Percentiles rank a stretch among this genome's conserved stretches.
phyloP scores from a whole-genome alignment of 92 coral and sea anemone genomes.

The Anthopleura xanthogrammica region DNA sequence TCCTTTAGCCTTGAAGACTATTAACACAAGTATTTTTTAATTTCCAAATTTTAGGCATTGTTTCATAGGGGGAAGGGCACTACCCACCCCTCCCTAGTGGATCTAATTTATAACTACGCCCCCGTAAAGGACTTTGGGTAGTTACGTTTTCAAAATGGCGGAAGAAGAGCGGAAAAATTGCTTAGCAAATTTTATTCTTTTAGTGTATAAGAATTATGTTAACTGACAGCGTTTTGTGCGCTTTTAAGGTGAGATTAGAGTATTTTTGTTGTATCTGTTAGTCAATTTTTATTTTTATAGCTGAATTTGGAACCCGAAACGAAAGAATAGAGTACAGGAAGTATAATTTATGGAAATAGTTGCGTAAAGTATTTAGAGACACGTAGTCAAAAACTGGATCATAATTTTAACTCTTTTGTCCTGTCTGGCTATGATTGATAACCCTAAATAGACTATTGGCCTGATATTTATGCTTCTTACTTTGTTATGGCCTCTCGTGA shows the following conservation, averaged over 20 bases:
- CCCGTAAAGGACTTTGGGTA: neutral
- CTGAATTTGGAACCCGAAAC: neutral
- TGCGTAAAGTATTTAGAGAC: neutral
- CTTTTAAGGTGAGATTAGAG: neutral
- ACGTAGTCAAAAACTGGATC: constrained; percentile 4
- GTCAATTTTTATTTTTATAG: neutral
- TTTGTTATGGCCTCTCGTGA: neutral
- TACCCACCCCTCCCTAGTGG: neutral
- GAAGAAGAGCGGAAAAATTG: neutral
- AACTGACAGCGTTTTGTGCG: neutral
- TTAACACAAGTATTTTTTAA: neutral
- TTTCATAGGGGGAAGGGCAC: neutral
- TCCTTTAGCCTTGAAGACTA: neutral
- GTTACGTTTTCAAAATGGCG: constrained; percentile 11
- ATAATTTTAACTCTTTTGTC: neutral
- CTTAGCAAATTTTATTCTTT: neutral
- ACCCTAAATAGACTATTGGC: neutral
- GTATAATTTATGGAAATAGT: neutral
- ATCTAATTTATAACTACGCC: neutral
- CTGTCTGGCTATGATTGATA: neutral
- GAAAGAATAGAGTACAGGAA: neutral
- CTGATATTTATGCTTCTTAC: neutral
- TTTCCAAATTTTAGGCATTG: neutral
- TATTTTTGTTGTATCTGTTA: neutral
- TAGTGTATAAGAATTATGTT: neutral